Evolutionary conservation across 2,113 vertebrate species (phyloP).

Genomic region (Leptocoma aspasia): DNA sequence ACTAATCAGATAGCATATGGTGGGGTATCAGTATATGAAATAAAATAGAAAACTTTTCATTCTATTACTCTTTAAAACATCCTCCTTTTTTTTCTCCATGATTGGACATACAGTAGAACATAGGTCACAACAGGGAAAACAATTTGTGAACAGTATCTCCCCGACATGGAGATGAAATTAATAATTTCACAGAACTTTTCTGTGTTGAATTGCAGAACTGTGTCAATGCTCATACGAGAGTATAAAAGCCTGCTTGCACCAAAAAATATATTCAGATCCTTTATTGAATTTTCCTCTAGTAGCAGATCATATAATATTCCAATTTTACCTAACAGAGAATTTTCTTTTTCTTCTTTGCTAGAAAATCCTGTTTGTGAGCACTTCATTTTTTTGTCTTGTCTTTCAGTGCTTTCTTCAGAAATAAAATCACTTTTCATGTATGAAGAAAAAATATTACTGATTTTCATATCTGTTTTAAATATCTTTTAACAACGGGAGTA

Average conservation of each 20-base stretch:
- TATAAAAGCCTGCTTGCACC: fast-evolving
- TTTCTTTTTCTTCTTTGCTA: background rate
- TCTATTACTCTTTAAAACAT: background rate
- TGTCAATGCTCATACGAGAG: background rate
- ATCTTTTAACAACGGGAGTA: background rate
- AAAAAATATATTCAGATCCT: background rate
- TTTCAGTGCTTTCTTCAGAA: background rate
- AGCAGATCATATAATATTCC: background rate
- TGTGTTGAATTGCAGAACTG: background rate
- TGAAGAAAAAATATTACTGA: background rate
- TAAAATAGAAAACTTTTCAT: background rate
- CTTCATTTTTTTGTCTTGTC: background rate
- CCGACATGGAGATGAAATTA: fast-evolving
- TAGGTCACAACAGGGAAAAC: background rate
- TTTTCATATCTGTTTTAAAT: background rate
- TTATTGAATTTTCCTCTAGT: background rate
- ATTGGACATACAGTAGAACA: background rate
- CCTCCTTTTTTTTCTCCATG: background rate
- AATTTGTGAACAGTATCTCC: background rate
- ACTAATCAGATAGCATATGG: background rate
- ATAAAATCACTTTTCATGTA: background rate
- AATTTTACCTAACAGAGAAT: background rate
- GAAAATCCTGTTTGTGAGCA: background rate
- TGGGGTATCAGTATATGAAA: background rate
- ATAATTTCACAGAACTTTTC: background rate